Percentiles rank a stretch among this genome's conserved stretches.
Conservation (phyloP, 2,113 vertebrate genomes). For the Manacus vitellinus region DNA sequence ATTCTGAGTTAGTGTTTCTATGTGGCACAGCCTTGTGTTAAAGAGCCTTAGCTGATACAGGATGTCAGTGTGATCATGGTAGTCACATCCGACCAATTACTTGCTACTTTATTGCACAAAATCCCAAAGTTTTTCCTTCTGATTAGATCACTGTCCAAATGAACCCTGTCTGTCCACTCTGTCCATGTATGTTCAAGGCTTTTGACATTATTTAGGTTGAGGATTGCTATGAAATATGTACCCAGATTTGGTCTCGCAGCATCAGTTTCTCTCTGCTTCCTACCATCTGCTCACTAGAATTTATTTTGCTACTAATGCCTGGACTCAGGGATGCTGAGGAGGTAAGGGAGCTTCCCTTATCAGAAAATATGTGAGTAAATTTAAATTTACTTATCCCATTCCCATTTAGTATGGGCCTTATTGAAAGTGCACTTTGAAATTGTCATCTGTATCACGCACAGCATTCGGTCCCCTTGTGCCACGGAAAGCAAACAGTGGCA, state of each 20-base stretch:
- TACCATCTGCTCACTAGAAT: conserved; percentile 36
- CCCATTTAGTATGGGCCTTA: not conserved
- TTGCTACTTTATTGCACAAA: not conserved
- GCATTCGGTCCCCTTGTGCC: conserved; percentile 57
- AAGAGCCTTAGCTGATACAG: not conserved
- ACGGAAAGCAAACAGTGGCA: conserved; percentile 66
- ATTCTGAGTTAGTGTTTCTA: not conserved
- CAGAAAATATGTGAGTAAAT: conserved; percentile 29
- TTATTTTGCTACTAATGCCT: conserved; percentile 16
- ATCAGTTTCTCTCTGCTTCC: conserved; percentile 20
- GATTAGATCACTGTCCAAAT: not conserved
- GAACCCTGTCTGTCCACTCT: not conserved
- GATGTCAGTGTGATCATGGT: not conserved
- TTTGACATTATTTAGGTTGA: not conserved
- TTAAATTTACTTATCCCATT: conserved; percentile 41
- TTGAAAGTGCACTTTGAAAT: not conserved
- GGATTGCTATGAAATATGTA: not conserved
- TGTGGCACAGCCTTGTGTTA: not conserved
- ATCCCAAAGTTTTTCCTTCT: not conserved
- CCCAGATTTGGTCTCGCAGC: not conserved
- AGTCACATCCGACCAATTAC: not conserved
- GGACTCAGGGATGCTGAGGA: not conserved
- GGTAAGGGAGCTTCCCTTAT: conserved; percentile 4
- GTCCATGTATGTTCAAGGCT: not conserved
- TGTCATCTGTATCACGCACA: not conserved